phyloP scores from a whole-genome alignment of 2,888 invertebrate genomes.

The Gryllus longicercus region DNA sequence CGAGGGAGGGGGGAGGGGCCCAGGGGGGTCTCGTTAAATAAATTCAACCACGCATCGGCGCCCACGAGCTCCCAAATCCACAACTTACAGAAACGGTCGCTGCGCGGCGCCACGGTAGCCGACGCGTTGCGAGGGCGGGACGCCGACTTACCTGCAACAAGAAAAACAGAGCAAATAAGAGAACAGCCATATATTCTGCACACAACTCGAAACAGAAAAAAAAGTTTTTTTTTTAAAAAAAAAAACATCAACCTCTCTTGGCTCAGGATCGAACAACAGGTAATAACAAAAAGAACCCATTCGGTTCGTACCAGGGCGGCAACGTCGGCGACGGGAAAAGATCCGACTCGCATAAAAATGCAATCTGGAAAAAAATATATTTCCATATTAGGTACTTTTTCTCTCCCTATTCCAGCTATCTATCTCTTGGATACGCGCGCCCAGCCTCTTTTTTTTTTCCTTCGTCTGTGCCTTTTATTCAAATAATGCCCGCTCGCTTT shows the following conservation, averaged over 20 bases:
- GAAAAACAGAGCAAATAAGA: background rate
- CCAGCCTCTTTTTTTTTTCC: background rate
- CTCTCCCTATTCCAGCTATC: background rate
- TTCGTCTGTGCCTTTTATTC: background rate
- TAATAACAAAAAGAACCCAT: background rate
- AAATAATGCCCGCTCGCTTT: background rate
- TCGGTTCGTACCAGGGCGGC: background rate
- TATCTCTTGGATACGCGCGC: background rate
- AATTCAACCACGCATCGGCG: no score
- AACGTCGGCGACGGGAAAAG: background rate
- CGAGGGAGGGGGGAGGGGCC: no score
- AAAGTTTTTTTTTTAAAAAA: background rate
- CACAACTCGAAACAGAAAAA: background rate
- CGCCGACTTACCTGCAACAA: background rate
- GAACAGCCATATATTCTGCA: background rate
- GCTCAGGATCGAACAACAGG: constrained; percentile 5
- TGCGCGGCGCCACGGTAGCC: no score
- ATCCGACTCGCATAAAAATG: constrained; percentile 6
- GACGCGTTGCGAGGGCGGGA: background rate
- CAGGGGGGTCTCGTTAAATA: no score
- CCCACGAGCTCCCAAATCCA: no score
- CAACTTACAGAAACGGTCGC: no score
- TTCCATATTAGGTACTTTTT: background rate
- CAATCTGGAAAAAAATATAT: constrained; percentile 6
- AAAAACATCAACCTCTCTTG: background rate